These are phyloP conservation scores for Meteorus sp. DNA, from an alignment of 1,140 invertebrate species.

Conservation along the genomic window DNA sequence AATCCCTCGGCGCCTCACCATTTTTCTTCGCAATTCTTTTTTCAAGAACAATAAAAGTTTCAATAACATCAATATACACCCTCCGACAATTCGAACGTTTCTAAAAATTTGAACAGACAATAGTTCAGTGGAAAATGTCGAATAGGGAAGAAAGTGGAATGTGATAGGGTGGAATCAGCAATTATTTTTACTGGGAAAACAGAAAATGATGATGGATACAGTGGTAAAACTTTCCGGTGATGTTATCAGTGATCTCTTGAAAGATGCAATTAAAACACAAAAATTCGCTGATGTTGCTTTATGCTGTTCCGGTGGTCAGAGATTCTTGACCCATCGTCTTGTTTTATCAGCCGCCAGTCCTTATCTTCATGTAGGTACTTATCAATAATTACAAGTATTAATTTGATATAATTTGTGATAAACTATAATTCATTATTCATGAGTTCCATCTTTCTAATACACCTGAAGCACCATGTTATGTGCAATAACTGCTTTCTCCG, in stretches of 20 bases:
- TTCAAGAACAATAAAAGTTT: not conserved
- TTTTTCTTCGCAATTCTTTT: not conserved
- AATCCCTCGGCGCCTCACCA: not conserved
- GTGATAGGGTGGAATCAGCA: not conserved
- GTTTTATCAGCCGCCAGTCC: slow-evolving; percentile 51
- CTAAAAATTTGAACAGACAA: too few relatives aligned
- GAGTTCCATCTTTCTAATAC: too few relatives aligned
- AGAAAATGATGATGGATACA: slow-evolving; percentile 34
- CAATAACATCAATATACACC: too few relatives aligned
- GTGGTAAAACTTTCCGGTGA: slow-evolving; percentile 40
- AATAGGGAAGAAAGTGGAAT: not conserved
- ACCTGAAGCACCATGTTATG: too few relatives aligned
- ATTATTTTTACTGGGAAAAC: not conserved
- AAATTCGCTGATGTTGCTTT: slow-evolving; percentile 50
- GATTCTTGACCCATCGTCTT: slow-evolving; percentile 51
- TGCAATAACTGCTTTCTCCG: too few relatives aligned
- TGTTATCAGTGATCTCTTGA: slow-evolving; percentile 40
- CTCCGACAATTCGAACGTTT: too few relatives aligned
- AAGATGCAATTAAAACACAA: slow-evolving; percentile 46
- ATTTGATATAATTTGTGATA: too few relatives aligned
- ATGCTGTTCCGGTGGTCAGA: slow-evolving; percentile 48
- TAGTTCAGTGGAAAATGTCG: too few relatives aligned
- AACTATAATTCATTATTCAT: too few relatives aligned
- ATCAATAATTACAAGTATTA: not conserved
- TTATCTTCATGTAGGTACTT: slow-evolving; percentile 45